These are phyloP conservation scores for Mesocentrotus franciscanus DNA, from an alignment of 53 echinoderm and acorn worm species.

Conservation along the genomic window DNA sequence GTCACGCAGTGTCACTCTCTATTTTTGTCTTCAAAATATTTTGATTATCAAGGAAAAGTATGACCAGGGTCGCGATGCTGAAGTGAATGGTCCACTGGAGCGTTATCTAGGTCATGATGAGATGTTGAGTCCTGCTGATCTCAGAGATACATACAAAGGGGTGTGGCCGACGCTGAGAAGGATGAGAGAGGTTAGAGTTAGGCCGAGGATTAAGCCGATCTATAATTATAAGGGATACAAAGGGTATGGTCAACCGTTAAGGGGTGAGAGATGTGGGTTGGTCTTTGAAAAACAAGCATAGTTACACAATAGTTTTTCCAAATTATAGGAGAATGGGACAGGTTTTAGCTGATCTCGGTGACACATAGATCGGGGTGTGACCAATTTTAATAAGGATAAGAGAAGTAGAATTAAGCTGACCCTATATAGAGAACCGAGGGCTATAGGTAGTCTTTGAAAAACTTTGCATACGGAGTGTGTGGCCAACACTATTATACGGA, in stretches of 20 bases:
- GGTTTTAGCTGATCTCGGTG: conserved; percentile 55
- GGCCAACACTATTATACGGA: too few species aligned
- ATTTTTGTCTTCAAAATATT: neutral
- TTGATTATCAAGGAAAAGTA: neutral
- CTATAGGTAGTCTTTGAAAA: neutral
- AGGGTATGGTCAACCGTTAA: conserved; percentile 81
- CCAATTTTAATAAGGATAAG: conserved; percentile 78
- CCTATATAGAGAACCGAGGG: conserved; percentile 61
- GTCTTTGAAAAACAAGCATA: neutral
- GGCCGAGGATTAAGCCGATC: conserved; percentile 51
- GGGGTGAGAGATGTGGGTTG: neutral
- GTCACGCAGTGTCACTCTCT: neutral
- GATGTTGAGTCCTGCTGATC: conserved; percentile 73
- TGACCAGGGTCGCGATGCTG: conserved; percentile 68
- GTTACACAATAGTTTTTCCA: too few species aligned
- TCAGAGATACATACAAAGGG: conserved; percentile 64
- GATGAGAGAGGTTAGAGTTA: conserved; percentile 71
- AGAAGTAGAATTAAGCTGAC: conserved; percentile 54
- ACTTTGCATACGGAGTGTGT: too few species aligned
- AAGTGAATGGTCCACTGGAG: conserved; percentile 76
- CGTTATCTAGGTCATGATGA: conserved; percentile 66
- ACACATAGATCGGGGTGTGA: conserved; percentile 75
- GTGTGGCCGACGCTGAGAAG: conserved; percentile 81
- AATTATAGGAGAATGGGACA: conserved; percentile 67
- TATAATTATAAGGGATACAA: conserved; percentile 40